Conservation (phyloP, 2,113 vertebrate genomes). For the Xiphophorus couchianus region DNA sequence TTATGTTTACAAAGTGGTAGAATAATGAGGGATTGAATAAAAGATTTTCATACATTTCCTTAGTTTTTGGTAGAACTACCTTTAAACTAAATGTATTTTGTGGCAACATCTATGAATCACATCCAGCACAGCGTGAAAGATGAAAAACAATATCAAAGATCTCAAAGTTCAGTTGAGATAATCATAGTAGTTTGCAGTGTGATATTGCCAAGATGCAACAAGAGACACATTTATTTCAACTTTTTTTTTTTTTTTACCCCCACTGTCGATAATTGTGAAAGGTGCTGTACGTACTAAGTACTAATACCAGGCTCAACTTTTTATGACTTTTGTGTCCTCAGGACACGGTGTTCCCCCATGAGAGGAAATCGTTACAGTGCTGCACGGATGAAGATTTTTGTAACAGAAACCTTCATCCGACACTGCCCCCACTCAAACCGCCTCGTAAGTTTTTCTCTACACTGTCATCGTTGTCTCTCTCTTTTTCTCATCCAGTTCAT, state of each 20-base stretch:
- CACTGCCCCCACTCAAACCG: conserved; percentile 87
- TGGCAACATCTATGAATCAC: no score
- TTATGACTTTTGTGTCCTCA: conserved; percentile 52
- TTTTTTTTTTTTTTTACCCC: background rate
- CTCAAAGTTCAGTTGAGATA: background rate
- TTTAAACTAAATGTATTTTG: no score
- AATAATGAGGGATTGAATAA: background rate
- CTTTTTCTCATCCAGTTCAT: conserved; percentile 7
- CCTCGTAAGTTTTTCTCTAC: conserved; percentile 78
- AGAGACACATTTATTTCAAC: background rate
- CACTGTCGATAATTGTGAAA: background rate
- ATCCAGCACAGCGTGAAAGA: background rate
- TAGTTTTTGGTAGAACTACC: no score
- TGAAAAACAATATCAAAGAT: background rate
- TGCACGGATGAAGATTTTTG: conserved; percentile 94
- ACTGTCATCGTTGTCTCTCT: background rate
- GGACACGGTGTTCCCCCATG: conserved; percentile 88
- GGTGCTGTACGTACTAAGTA: background rate
- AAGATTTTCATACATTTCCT: no score
- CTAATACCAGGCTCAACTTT: background rate
- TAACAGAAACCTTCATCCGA: conserved; percentile 91
- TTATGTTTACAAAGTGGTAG: background rate
- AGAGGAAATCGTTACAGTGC: conserved; percentile 90
- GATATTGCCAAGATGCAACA: background rate
- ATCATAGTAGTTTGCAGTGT: background rate